Percentiles rank a stretch among this genome's conserved stretches.
These are phyloP conservation scores for Melanostoma mellinum DNA, from an alignment of 2,888 invertebrate genomes.

Conservation along the genomic window DNA sequence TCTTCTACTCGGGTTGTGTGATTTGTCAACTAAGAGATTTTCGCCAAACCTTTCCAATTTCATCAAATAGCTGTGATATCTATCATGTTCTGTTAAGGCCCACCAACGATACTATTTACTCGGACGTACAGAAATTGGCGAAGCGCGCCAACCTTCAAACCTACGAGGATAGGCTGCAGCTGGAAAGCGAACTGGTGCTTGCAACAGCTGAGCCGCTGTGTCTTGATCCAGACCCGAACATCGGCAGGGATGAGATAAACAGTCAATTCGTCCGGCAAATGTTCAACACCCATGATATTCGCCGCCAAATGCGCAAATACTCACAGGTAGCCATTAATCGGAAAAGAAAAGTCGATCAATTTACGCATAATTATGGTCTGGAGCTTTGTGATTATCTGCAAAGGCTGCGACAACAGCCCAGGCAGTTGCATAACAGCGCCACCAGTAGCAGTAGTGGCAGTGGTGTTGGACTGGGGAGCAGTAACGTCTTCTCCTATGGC, in stretches of 20 bases:
- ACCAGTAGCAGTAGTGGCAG: constrained; percentile 74
- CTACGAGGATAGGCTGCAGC: constrained; percentile 79
- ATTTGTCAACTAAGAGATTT: constrained; percentile 95
- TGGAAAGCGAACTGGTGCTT: constrained; percentile 92
- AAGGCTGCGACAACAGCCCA: constrained; percentile 79
- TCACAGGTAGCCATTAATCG: constrained; percentile 92
- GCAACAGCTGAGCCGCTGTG: constrained; percentile 94
- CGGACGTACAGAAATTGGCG: constrained; percentile 82
- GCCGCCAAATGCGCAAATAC: constrained; percentile 89
- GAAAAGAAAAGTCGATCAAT: constrained; percentile 93
- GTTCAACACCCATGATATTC: constrained; percentile 88
- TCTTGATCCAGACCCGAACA: constrained; percentile 93
- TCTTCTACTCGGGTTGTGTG: constrained; percentile 95
- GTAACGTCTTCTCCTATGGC: constrained; percentile 42
- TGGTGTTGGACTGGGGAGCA: constrained; percentile 39
- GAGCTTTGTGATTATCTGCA: constrained; percentile 84
- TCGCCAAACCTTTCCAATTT: constrained; percentile 89
- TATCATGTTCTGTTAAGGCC: constrained; percentile 94
- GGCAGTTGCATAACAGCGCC: constrained; percentile 70
- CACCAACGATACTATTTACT: constrained; percentile 88
- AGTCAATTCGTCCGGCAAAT: constrained; percentile 89
- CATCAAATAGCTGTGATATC: constrained; percentile 89
- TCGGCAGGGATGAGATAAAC: constrained; percentile 89
- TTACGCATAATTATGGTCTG: constrained; percentile 90
- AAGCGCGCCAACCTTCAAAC: constrained; percentile 54